phyloP scores from a whole-genome alignment of 2,797 vertebrate species.

The Alcedo quadribrachys region DNA sequence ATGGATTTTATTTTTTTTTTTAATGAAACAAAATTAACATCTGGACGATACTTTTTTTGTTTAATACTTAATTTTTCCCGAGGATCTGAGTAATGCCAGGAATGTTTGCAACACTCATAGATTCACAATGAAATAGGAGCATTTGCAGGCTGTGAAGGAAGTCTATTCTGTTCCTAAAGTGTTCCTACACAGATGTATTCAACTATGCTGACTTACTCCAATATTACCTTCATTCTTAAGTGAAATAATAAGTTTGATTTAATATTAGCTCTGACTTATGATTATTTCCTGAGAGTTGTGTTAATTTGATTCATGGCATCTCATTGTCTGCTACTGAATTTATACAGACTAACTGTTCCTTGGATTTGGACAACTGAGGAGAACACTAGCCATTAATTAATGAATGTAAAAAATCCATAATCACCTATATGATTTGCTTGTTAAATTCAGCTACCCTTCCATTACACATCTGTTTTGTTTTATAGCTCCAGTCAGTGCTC shows the following conservation, averaged over 20 bases:
- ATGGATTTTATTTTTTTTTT: background rate
- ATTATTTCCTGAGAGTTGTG: background rate
- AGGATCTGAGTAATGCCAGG: background rate
- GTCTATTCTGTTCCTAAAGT: background rate
- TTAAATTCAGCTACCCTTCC: background rate
- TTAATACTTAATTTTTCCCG: background rate
- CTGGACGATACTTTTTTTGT: background rate
- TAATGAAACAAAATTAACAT: background rate
- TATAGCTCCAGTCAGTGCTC: background rate
- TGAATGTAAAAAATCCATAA: background rate
- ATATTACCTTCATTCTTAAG: background rate
- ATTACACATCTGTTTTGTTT: background rate
- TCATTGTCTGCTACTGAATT: background rate
- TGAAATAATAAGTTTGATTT: background rate
- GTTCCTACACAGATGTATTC: background rate
- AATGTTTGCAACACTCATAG: background rate
- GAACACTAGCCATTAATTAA: background rate
- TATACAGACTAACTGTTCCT: background rate
- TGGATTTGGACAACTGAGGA: background rate
- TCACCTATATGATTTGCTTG: background rate
- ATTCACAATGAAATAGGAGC: fast-evolving
- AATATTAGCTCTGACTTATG: background rate
- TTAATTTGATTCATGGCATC: background rate
- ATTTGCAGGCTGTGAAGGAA: background rate
- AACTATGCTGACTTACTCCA: background rate